These are phyloP conservation scores for Etheostoma perlongum DNA, from an alignment of 2,797 vertebrate species.

Conservation along the genomic window DNA sequence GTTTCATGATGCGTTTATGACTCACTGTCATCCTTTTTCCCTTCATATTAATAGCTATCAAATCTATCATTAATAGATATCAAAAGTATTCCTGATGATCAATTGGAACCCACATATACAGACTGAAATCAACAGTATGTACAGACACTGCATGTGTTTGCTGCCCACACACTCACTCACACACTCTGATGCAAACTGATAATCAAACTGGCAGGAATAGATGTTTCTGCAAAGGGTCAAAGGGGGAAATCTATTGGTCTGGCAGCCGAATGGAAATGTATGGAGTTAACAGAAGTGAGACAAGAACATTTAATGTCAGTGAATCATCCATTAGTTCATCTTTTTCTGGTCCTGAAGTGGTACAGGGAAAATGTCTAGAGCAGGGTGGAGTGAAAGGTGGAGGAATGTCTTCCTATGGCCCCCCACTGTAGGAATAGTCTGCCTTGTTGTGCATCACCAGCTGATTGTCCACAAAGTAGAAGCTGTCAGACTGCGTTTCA, in stretches of 20 bases:
- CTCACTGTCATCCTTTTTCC: slow-evolving; percentile 1
- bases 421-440: slow-evolving; percentile 97
- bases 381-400: slow-evolving; percentile 14
- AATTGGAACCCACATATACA: slow-evolving; percentile 52
- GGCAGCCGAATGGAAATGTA: slow-evolving; percentile 50
- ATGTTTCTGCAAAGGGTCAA: slow-evolving; percentile 67
- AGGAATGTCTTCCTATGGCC: slow-evolving; percentile 81
- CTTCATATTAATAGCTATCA: slow-evolving; percentile 31
- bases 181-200: slow-evolving; percentile 44
- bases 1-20: slow-evolving; percentile 26
- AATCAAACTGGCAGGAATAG: slow-evolving; percentile 60
- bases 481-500: slow-evolving; percentile 99
- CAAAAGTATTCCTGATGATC: slow-evolving; percentile 46
- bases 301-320: slow-evolving; percentile 46
- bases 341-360: slow-evolving; percentile 64
- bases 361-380: slow-evolving; percentile 60
- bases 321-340: slow-evolving; percentile 65
- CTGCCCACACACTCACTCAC: slow-evolving; percentile 63
- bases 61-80: slow-evolving; percentile 34
- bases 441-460: slow-evolving; percentile 99
- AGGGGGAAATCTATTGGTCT: slow-evolving; percentile 59
- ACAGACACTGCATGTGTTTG: slow-evolving; percentile 70
- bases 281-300: slow-evolving; percentile 49
- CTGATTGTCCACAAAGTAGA: slow-evolving; percentile 99
- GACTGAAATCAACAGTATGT: slow-evolving; percentile 67